Conservation (phyloP, 1,140 invertebrate species). For the Eumeta japonica region DNA sequence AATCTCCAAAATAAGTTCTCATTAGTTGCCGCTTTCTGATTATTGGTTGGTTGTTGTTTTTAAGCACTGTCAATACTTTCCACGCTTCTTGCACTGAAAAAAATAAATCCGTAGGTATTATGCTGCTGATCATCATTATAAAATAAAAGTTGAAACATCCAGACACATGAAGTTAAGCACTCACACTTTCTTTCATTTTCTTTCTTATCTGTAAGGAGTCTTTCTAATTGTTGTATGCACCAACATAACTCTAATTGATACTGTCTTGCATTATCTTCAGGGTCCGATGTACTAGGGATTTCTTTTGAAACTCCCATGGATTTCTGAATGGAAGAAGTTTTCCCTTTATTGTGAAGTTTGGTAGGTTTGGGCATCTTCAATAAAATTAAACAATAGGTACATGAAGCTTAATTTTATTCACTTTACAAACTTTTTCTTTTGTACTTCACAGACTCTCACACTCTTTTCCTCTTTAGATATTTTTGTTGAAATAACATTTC, state of each 20-base stretch:
- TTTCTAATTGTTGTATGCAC: constrained; percentile 73
- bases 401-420: too few relatives aligned
- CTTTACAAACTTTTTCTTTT: too few relatives aligned
- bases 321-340: constrained; percentile 39
- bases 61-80: constrained; percentile 65
- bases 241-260: constrained; percentile 74
- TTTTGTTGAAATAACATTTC: too few relatives aligned
- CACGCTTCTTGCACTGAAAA: constrained; percentile 61
- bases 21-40: constrained; percentile 73
- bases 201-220: constrained; percentile 59
- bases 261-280: constrained; percentile 61
- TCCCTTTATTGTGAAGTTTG: constrained; percentile 44
- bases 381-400: too few relatives aligned
- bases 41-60: constrained; percentile 64
- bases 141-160: constrained; percentile 10
- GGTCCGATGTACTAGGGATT: constrained; percentile 21
- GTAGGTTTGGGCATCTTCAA: constrained; percentile 49
- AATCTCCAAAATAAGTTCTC: constrained; percentile 72
- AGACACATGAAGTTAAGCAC: constrained; percentile 8
- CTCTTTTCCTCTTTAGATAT: too few relatives aligned
- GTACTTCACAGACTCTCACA: too few relatives aligned
- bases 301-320: constrained; percentile 32
- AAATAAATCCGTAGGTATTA: constrained; percentile 11
- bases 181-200: constrained; percentile 64
- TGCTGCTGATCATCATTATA: constrained; percentile 4